Base-by-base conservation (phyloP, 2,113 vertebrate species). In the Sorex araneus region DNA sequence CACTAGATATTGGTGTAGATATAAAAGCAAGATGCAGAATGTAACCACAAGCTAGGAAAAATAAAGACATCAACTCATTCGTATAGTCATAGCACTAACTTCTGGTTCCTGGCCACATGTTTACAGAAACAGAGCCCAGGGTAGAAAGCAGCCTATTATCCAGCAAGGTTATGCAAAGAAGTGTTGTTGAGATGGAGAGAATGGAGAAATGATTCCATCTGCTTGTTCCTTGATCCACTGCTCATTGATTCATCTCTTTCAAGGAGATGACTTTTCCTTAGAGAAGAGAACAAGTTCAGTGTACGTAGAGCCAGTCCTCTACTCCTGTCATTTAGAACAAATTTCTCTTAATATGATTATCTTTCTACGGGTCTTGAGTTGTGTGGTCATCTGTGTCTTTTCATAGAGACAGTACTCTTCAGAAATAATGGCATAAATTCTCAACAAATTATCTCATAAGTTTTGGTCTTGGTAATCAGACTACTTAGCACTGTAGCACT, bases 11-110 rank as follows among this genome's bases (percentile, higher is more conserved):
- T 64, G 45, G 40, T 45, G 28, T 47, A 45, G 79, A 80, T 73
- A 66, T 16, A 34, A 87, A 94, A 23, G 36, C 60, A 83, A 92
- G 91, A 93, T 36, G 43, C 34, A 91, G 67, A 60, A 21, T 32
- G 6, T 21, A 86, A 83, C 73, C 15, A 63, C 30, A 28, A 76
- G 67, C 63, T 60, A 76, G 54, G n/a, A 95, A 64, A 92, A 94
- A 78, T 78, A 77, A 89, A 92, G 79, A 70, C 50, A 86, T 40
- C 30, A 43, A 32, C 25, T 73, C 84, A 88, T 57, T 83, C 67
- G 66, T 85, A 79, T 77, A 91, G 69, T 88, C 60, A 76, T 32
- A 4, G 8, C 18, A 43, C 27, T 70, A 60, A 3, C 64, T 32
- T 13, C 34, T 9, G 4, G 10, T 30, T 80, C 40, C 43, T 57